Evolutionary conservation across 2,797 vertebrate species (phyloP), one percentile per base, ranked within the genome.

Genomic region (Acanthurus leucopareius): DNA sequence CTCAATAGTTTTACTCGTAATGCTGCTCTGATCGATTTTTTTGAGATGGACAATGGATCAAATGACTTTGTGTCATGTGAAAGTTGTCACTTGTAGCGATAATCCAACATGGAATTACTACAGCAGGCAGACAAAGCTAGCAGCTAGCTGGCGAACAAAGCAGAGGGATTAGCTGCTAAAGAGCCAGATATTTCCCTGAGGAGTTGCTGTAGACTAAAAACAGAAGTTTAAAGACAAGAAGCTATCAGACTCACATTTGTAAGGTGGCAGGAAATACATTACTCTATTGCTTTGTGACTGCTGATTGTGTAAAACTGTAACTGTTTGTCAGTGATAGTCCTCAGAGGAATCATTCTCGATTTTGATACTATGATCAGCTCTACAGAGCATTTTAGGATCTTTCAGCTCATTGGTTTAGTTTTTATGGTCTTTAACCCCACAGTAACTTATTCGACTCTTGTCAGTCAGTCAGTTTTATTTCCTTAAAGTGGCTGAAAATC

Each of bases 11-110:
- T 64, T 32, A 32, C 28, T 32, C 28, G 4, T 25, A 49, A 40
- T 68, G 58, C 59, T 53, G 44, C n/a, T 69, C 16, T 17, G 28
- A 40, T 48, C 15, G 22, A 16, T 32, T 81, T 20, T 19, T 54
- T 68, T 38, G 15, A 25, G 9, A 53, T 11, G 14, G 44, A 19
- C 32, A 62, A 6, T 11, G 4, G 10, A 57, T 49, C 7, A n/a
- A n/a, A 53, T 59, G 2, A 38, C n/a, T 16, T 1, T 47, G 8
- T 72, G 51, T 17, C 35, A 22, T 20, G 7, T 44, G 19, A 45
- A 28, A 54, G 16, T 1, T 9, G 47, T 40, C 62, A 45, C 42
- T 62, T 4, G 1, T 51, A 8, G 40, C 40, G 16, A 10, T 32
- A 28, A 69, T 40, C 25, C 47, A 13, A 10, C 47, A 49, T 8